Evolutionary conservation across 2,797 vertebrate species (phyloP).

Genomic region (Gymnopithys bicolor): DNA sequence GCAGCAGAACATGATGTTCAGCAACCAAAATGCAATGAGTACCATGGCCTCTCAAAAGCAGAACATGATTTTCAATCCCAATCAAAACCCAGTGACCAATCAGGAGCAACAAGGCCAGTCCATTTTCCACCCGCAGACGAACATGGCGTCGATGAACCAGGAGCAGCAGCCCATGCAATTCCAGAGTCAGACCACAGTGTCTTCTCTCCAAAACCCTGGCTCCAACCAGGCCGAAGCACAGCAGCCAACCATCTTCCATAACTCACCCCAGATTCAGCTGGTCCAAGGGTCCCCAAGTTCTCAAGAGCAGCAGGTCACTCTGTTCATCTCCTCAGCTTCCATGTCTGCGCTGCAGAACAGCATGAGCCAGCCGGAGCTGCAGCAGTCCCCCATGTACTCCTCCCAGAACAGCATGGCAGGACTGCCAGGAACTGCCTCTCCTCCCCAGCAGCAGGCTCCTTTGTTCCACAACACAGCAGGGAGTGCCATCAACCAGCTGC

Average conservation of each 20-base stretch:
- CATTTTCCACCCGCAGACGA: conserved; percentile 88
- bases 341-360: conserved; percentile 90
- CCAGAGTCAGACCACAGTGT: conserved; percentile 86
- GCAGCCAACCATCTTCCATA: conserved; percentile 90
- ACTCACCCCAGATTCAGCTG: conserved; percentile 93
- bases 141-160: conserved; percentile 85
- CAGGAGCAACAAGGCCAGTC: conserved; percentile 89
- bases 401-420: conserved; percentile 86
- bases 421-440: conserved; percentile 86
- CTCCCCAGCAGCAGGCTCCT: conserved; percentile 86
- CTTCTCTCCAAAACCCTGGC: conserved; percentile 83
- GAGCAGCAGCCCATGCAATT: conserved; percentile 93
- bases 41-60: conserved; percentile 80
- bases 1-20: conserved; percentile 88
- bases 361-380: conserved; percentile 87
- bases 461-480: conserved; percentile 89
- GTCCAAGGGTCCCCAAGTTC: conserved; percentile 81
- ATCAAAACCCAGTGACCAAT: conserved; percentile 82
- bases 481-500: conserved; percentile 86
- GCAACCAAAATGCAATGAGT: conserved; percentile 81
- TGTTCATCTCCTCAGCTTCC: conserved; percentile 91
- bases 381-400: conserved; percentile 89
- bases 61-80: conserved; percentile 88
- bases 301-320: conserved; percentile 88
- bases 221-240: conserved; percentile 79